Percentiles rank a stretch among this genome's conserved stretches.
These are phyloP conservation scores for Ceyx margarethae DNA, from an alignment of 2,113 vertebrate species.

Conservation along the genomic window DNA sequence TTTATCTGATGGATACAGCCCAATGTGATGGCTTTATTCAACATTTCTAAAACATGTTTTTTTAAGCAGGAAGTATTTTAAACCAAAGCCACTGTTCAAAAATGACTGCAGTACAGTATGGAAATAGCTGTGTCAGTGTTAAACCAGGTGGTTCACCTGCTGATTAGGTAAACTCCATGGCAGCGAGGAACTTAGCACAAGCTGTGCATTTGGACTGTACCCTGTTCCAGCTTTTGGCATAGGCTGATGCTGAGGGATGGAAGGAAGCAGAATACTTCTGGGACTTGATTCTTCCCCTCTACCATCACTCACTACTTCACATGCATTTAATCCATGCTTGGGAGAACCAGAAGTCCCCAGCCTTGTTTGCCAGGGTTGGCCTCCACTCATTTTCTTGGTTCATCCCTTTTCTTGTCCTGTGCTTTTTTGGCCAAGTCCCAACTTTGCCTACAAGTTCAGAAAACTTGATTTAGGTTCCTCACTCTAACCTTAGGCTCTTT, in stretches of 20 bases:
- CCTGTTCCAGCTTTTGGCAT: background rate
- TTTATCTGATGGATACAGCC: background rate
- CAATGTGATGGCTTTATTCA: background rate
- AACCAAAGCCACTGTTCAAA: background rate
- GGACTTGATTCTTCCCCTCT: background rate
- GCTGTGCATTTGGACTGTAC: background rate
- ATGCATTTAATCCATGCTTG: rapidly evolving
- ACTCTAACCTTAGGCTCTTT: background rate
- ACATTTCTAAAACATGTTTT: background rate
- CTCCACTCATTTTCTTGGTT: background rate
- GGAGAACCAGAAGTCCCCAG: background rate
- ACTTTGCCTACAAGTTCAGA: background rate
- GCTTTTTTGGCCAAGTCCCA: background rate
- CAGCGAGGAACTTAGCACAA: background rate
- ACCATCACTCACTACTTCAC: background rate
- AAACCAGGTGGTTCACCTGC: background rate
- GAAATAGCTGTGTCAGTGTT: background rate
- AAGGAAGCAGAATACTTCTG: background rate
- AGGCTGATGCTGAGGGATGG: background rate
- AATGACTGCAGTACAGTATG: background rate
- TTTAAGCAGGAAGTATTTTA: background rate
- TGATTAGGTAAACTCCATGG: background rate
- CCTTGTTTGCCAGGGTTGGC: background rate
- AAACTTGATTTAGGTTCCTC: background rate
- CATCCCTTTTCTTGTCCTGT: background rate